Percentiles rank a stretch among this genome's conserved stretches.
Conservation (phyloP, 1,140 invertebrate genomes). For the Sycobia sp. region DNA sequence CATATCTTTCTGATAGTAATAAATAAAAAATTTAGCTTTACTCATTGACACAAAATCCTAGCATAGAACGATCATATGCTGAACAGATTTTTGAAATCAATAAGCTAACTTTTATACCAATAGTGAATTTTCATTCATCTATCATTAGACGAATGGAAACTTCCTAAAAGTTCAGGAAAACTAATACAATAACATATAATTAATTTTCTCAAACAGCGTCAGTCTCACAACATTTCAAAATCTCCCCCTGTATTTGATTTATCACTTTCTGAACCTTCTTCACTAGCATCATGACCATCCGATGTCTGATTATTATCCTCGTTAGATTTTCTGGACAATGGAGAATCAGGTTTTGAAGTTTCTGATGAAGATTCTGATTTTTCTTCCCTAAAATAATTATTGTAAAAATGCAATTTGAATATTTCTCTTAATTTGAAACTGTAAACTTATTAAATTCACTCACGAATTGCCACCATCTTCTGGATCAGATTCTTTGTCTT, state of each 20-base stretch:
- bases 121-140: not conserved
- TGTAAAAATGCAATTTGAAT: not conserved
- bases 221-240: conserved; percentile 70
- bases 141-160: not conserved
- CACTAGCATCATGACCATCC: conserved; percentile 53
- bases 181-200: conserved; percentile 3
- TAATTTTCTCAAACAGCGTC: conserved; percentile 13
- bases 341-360: conserved; percentile 38
- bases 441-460: conserved; percentile 33
- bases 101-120: not conserved
- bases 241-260: conserved; percentile 79
- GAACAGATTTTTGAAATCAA: no score
- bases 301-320: conserved; percentile 41
- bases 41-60: not conserved
- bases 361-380: conserved; percentile 42
- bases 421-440: not conserved
- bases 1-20: not conserved
- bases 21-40: conserved; percentile 1
- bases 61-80: not conserved
- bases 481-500: conserved; percentile 76
- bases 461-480: conserved; percentile 59
- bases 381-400: conserved; percentile 41
- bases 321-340: conserved; percentile 39
- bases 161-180: conserved; percentile 14
- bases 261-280: conserved; percentile 60